Base-by-base conservation (phyloP, 1,140 invertebrate genomes). In the Drosophila willistoni region DNA sequence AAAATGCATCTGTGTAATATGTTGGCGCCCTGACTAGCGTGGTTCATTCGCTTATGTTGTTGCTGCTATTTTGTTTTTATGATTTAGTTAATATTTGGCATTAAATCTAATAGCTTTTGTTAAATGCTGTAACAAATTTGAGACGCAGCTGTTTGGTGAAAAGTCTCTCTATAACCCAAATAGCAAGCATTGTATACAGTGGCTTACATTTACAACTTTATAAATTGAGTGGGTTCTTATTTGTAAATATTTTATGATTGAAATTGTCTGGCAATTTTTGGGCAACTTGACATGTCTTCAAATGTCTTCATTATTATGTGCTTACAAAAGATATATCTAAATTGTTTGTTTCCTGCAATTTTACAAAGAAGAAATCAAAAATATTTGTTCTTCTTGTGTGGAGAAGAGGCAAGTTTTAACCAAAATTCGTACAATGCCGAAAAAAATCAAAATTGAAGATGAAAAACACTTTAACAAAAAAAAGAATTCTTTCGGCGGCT, bases 291-390 rank as follows among this genome's bases (percentile, higher is more conserved):
- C 2, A 7, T 39, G 14, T 0, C 44, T 47, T 17, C 7, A 7
- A 2, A 47, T 19, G 14, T 12, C 44, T 51, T 51, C 9, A 13
- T 57, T 34, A 34, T 57, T 19, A 19, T 56, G 29, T 59, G 56
- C 33, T 17, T 9, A 39, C 44, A 51, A 51, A 51, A 57, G 71
- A 63, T 75, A 39, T 44, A 64, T 76, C 73, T 71, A 61, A 77
- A 77, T 62, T 77, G 74, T 67, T 71, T 62, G 63, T 60, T 77
- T 77, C 75, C 75, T 71, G 75, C 74, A 77, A 64, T 78, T 78
- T 71, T 51, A 36, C 14, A 33, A 57, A 57, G n/a, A 34, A 33
- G 29, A 14, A 56, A 29, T n/a, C 34, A n/a, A 65, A 69, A 64
- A 60, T 64, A 54, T 17, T 19, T 54, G 25, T 54, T n/a, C 7